Conservation (phyloP, 2,888 invertebrate species). For the Synergus laeviventris region DNA sequence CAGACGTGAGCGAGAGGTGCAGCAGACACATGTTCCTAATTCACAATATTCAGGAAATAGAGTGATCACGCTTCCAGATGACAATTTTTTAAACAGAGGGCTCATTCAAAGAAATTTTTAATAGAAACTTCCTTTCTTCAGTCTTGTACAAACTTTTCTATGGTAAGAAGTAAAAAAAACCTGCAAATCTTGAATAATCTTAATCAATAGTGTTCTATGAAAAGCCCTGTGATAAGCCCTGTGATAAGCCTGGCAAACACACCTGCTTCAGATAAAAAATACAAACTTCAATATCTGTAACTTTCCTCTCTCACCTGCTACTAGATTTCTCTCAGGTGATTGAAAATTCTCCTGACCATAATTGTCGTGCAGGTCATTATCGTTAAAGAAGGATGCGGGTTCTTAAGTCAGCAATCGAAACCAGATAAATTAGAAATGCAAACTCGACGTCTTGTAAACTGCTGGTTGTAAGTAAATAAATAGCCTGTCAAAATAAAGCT, state of each 20-base stretch:
- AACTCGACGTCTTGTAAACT: neutral
- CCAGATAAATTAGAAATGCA: neutral
- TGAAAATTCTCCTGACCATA: neutral
- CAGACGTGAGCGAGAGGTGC: neutral
- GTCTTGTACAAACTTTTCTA: too few species aligned
- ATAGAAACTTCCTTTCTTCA: too few species aligned
- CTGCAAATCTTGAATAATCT: neutral
- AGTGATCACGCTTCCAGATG: slow-evolving; percentile 13
- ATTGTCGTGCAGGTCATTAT: neutral
- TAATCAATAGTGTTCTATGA: neutral
- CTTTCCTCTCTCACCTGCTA: neutral
- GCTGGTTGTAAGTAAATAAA: neutral
- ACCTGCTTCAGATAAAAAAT: slow-evolving; percentile 26
- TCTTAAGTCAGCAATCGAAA: neutral
- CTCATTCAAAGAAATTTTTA: too few species aligned
- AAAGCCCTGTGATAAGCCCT: neutral
- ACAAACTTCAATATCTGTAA: neutral
- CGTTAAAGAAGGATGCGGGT: neutral
- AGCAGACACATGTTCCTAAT: slow-evolving; percentile 24
- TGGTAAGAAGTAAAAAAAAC: too few species aligned
- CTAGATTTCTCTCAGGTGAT: neutral
- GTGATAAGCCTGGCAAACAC: neutral
- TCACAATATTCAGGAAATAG: neutral
- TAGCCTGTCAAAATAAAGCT: slow-evolving; percentile 20
- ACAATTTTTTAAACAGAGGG: neutral